Evolutionary conservation across 2,113 vertebrate genomes (phyloP).

Genomic region (Mus musculus): GRCm39 chr11:50697001-50697500

Average conservation of each 20-base stretch:
- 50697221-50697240: background rate
- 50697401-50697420: background rate
- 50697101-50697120: background rate
- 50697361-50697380: background rate
- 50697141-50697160: background rate
- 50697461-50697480: background rate
- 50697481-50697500: background rate
- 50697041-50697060: background rate
- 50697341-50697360: slow-evolving; percentile 38
- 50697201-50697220: background rate
- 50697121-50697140: background rate
- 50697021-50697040: slow-evolving; percentile 5
- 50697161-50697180: background rate
- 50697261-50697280: background rate
- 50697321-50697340: slow-evolving; percentile 66
- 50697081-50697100: background rate
- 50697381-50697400: background rate
- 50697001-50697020: background rate
- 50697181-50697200: background rate
- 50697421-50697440: background rate
- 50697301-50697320: no score
- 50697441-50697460: background rate
- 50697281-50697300: no score
- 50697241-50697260: background rate
- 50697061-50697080: background rate